Evolutionary conservation across 2,888 invertebrate genomes (phyloP).

Genomic region (Shargacucullia verbasci): DNA sequence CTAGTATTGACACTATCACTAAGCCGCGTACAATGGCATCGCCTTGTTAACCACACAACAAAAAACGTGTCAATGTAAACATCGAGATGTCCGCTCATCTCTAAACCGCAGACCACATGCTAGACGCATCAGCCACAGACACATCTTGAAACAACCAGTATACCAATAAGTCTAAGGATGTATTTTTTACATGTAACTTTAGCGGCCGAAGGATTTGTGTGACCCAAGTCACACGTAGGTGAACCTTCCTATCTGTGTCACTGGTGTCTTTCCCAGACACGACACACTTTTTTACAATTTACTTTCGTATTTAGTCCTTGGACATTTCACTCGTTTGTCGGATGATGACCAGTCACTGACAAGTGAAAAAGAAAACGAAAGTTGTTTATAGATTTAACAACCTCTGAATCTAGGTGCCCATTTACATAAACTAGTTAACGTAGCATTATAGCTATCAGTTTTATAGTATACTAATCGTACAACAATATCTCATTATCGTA

Average conservation of each 20-base stretch:
- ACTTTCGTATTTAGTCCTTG: conserved; percentile 77
- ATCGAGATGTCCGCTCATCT: conserved; percentile 69
- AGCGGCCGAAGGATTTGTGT: conserved; percentile 43
- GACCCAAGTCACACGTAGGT: conserved; percentile 61
- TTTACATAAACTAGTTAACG: conserved; percentile 63
- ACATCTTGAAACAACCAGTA: conserved; percentile 55
- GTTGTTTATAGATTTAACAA: conserved; percentile 71
- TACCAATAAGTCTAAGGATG: conserved; percentile 52
- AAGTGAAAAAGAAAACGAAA: conserved; percentile 77
- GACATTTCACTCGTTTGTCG: conserved; percentile 69
- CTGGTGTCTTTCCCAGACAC: conserved; percentile 70
- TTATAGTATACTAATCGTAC: conserved; percentile 30
- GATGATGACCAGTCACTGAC: conserved; percentile 53
- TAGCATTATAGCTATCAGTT: conserved; percentile 32
- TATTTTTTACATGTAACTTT: conserved; percentile 41
- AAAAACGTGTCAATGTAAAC: conserved; percentile 85
- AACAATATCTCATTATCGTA: conserved; percentile 34
- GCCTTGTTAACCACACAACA: conserved; percentile 81
- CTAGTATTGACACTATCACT: conserved; percentile 83
- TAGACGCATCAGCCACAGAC: conserved; percentile 58
- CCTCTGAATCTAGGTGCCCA: conserved; percentile 61
- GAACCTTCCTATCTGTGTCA: conserved; percentile 73
- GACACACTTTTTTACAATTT: conserved; percentile 70
- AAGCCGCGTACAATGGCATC: conserved; percentile 77
- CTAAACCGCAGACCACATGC: conserved; percentile 68